phyloP scores from a whole-genome alignment of 1,140 invertebrate species.

The Agrypnia vestita region DNA sequence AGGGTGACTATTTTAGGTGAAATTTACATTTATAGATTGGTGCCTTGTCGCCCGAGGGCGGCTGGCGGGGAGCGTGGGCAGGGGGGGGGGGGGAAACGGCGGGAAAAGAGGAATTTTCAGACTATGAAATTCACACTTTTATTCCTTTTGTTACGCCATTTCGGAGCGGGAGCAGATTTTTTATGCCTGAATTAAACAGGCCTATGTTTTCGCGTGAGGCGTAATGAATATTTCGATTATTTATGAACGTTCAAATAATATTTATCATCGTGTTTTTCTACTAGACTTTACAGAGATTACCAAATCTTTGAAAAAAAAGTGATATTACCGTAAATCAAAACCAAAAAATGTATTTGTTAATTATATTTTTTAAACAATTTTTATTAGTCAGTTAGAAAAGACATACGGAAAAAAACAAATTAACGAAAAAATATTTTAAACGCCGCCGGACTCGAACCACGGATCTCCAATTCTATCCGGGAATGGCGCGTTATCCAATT shows the following conservation, averaged over 20 bases:
- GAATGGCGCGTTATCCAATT: too few species aligned
- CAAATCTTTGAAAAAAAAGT: too few species aligned
- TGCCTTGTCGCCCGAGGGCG: conserved; percentile 32
- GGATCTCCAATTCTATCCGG: too few species aligned
- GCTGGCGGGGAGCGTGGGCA: conserved; percentile 10
- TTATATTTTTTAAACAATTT: too few species aligned
- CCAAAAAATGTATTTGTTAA: too few species aligned
- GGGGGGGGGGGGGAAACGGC: conserved; percentile 11
- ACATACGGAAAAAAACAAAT: too few species aligned
- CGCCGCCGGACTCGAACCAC: too few species aligned
- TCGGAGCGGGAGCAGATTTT: conserved; percentile 8
- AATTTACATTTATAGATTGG: conserved; percentile 61
- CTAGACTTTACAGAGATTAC: background rate
- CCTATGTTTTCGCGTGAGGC: background rate
- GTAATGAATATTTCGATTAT: conserved; percentile 9
- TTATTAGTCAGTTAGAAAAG: too few species aligned
- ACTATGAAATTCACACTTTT: conserved; percentile 44
- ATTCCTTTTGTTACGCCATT: conserved; percentile 31
- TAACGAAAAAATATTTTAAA: too few species aligned
- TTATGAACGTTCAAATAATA: background rate
- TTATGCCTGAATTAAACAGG: background rate
- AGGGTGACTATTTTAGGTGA: conserved; percentile 41
- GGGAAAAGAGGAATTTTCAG: conserved; percentile 40
- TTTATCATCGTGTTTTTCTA: background rate
- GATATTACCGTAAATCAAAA: too few species aligned